Evolutionary conservation across 2,797 vertebrate genomes (phyloP), one percentile per base, ranked within the genome.

Genomic region (Sebastes oblongus): DNA sequence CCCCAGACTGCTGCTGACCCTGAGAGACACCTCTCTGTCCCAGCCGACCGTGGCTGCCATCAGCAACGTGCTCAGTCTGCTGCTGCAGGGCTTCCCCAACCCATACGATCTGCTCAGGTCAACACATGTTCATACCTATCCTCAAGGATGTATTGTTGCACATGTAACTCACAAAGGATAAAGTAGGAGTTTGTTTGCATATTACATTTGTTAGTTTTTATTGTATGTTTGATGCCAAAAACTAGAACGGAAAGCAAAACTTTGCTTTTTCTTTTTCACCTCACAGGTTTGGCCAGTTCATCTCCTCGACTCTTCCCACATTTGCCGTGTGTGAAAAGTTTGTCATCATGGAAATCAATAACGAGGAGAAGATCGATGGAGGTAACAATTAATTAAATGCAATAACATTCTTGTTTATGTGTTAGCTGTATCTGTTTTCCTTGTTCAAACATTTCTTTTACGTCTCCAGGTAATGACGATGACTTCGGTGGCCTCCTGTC

Each of bases 261-360:
- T 6, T 8, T 67, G 1, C 16, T 30, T 74, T 8, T 22, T 30
- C 0, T 58, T 42, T 55, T 36, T 36, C 8, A 5, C 27, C 52
- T 58, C 65, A 13, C 94, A 99, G 98, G 91, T 99, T 98, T 78
- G 98, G 98, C 52, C 98, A 99, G 94, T 99, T 99, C 90, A 96
- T 99, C 91, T 98, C 98, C 72, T 99, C 98, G 25, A 99, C 98
- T 73, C 95, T 99, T 74, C 98, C 98, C 77, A 98, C 98, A 0
- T 99, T 99, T 78, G 98, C 98, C 0, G 98, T 99, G 77, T 99
- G 98, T 92, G 98, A 99, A 94, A 99, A 99, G 94, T 99, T 99
- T 94, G 97, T 99, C 14, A 93, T 98, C 77, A 99, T 99, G 98
- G 98, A 99, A 92, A 95, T 98, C 89, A 98, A 96, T 72, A 96